A percentile compares a stretch with the other conserved stretches of the same genome.
These are phyloP conservation scores for Hetaerina titia DNA, from an alignment of 2,888 invertebrate genomes.

Conservation along the genomic window DNA sequence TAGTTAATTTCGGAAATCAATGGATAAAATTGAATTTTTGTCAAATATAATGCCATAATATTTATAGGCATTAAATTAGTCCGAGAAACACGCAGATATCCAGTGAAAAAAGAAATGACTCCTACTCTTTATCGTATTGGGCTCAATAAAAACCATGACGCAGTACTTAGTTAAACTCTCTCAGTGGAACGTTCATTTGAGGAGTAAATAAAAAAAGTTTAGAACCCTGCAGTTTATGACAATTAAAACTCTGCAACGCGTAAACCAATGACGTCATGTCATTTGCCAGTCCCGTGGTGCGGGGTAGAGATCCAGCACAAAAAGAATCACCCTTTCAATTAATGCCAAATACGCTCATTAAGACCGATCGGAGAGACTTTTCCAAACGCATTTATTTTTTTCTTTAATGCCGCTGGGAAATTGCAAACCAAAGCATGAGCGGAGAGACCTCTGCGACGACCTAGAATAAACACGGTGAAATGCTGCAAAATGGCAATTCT, in stretches of 20 bases:
- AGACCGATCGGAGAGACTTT: constrained; percentile 26
- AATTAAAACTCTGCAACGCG: not conserved
- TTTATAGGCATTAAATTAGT: no score
- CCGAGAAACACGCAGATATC: no score
- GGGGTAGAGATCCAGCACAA: not conserved
- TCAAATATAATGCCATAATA: no score
- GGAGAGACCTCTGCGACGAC: not conserved
- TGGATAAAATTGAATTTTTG: no score
- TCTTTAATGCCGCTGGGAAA: not conserved
- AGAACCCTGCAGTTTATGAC: not conserved
- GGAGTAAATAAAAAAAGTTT: not conserved
- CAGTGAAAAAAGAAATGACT: not conserved
- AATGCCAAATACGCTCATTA: constrained; percentile 38
- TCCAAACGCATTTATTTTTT: not conserved
- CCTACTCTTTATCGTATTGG: not conserved
- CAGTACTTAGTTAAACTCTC: not conserved
- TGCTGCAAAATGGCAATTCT: constrained; percentile 16
- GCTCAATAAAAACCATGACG: not conserved
- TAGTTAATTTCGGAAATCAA: no score
- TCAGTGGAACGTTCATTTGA: not conserved
- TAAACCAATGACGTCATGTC: not conserved
- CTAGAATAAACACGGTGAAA: not conserved
- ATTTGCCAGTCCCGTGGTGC: not conserved
- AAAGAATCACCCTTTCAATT: constrained; percentile 31
- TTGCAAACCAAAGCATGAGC: constrained; percentile 15